Evolutionary conservation across 2,113 vertebrate genomes (phyloP), one percentile per base, ranked within the genome.

Genomic region (Garra rufa): DNA sequence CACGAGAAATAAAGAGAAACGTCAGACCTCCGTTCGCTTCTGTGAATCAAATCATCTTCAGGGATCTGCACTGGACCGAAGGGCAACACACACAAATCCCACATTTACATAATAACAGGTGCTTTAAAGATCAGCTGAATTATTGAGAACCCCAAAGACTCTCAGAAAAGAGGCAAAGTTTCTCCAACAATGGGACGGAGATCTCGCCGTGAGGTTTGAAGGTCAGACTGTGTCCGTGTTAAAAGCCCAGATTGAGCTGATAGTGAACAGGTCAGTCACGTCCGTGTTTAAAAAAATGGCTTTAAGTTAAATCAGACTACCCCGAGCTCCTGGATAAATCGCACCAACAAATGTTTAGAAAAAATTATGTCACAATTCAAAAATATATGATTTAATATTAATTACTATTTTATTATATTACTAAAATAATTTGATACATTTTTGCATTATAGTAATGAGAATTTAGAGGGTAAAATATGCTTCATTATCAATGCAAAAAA

Each of bases 71-170:
- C n/a, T 46, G 24, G 43, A 70, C 46, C 7, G 59, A 57, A 67
- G 26, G 11, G 2, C 52, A 3, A 59, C n/a, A 41, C 67, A 30
- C 69, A n/a, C 17, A 2, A 14, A 17, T 30, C 14, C 0, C 0
- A 0, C 15, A 69, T 85, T 74, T 81, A 63, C 76, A 85, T 55
- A 26, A 84, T 57, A 78, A 80, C 76, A 30, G 67, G 41, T 46
- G 79, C 26, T 43, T 41, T 24, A 75, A 80, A 77, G 74, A 77
- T 52, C 61, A 67, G 26, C 61, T 77, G 57, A 76, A 81, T 52
- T 70, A 81, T 81, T 70, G 74, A 84, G 24, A 69, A 76, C 44
- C 63, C 74, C 11, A 14, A 52, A 70, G 63, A 69, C 63, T 41
- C 26, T 24, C 21, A 1, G 34, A 34, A 77, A 19, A 77, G 30